Percentiles rank a stretch among this genome's conserved stretches.
Evolutionary conservation across 2,888 invertebrate genomes (phyloP).

Genomic region (Drosophila kuntzei): DNA sequence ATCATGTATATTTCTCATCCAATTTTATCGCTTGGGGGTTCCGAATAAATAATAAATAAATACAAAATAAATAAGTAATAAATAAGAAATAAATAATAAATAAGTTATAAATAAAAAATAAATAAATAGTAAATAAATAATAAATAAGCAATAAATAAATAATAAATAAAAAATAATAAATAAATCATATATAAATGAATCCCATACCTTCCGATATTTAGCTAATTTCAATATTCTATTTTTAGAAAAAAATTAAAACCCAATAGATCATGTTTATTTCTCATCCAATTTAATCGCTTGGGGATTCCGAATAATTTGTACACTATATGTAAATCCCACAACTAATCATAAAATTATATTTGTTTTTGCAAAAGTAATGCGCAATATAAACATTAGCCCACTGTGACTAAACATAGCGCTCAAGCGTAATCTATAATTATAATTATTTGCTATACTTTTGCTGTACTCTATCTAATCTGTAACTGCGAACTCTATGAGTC

Average conservation of each 20-base stretch:
- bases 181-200: no score
- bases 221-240: not conserved
- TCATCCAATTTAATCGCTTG: not conserved
- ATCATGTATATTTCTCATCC: no score
- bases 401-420: slow-evolving; percentile 6
- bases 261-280: not conserved
- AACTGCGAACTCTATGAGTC: slow-evolving; percentile 40
- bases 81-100: no score
- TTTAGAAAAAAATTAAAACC: not conserved
- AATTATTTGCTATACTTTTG: slow-evolving; percentile 8
- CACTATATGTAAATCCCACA: not conserved
- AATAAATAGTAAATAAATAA: no score
- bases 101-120: no score
- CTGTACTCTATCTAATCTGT: slow-evolving; percentile 35
- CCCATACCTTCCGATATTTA: not conserved
- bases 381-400: slow-evolving; percentile 1
- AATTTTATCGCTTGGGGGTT: no score
- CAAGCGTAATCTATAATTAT: slow-evolving; percentile 20
- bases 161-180: no score
- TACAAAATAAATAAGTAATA: no score
- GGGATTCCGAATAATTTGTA: not conserved
- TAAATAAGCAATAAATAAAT: no score
- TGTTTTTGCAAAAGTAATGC: not conserved
- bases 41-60: no score
- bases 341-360: not conserved